Base-by-base conservation (phyloP, 2,888 invertebrate species). In the Drosophila rellima region DNA sequence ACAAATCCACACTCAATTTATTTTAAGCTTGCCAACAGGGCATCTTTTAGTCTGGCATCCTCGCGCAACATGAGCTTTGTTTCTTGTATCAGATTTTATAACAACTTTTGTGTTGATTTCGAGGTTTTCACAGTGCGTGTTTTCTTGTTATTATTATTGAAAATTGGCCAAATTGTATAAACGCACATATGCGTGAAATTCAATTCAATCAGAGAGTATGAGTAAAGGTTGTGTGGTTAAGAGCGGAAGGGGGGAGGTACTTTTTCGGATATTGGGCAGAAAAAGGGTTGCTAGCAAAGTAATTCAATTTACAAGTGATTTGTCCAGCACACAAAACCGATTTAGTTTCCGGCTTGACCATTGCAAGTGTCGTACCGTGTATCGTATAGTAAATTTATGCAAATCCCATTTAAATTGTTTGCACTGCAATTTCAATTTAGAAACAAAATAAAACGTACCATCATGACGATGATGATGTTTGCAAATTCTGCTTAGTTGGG, bases 101-200 rank as follows among this genome's bases (percentile, higher is more conserved):
- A 70, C 69, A 81, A 89, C 52, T 81, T 80, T 87, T 73, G 71
- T 70, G 89, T 76, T 79, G 78, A 80, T 82, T 86, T 78, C 40
- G 74, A 68, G 35, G 48, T 35, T 88, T 70, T 78, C 72, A 69
- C 74, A 72, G 69, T 61, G 45, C 68, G 59, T 64, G 63, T 61
- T 52, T 31, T 51, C 13, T 45, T 47, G 11, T 63, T 63, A 40
- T 56, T 74, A 87, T 82, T 83, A 89, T 89, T 80, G 90, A 86
- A 88, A 90, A 91, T 91, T 91, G 90, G 90, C 90, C 82, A 91
- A 91, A 91, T 91, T 91, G 91, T 90, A 80, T 89, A 90, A 90
- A 87, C 86, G 82, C 91, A 91, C 91, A 91, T 91, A 90, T 91
- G 91, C 91, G 91, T 91, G 90, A 91, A 91, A 91, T 91, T 91